Evolutionary conservation across 2,888 invertebrate genomes (phyloP), one percentile per base, ranked within the genome.

Genomic region (Pandemis cinnamomeana): DNA sequence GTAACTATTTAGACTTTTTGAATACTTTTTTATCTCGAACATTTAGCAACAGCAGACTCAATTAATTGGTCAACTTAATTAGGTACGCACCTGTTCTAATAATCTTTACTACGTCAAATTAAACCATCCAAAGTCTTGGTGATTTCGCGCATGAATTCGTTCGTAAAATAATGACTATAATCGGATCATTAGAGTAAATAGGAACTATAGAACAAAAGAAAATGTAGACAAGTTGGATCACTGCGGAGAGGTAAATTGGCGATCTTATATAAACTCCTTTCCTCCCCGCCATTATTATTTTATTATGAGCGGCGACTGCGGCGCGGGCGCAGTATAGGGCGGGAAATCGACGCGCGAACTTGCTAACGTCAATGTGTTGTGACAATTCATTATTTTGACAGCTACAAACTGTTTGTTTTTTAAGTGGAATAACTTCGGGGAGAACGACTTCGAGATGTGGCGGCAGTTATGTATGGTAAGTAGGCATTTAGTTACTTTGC

Each of bases 201-300:
- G 70, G 51, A 61, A 71, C 60, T 51, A 53, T 66, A 55, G 48
- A 91, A 91, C 88, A 89, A 89, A 90, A 87, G 89, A 91, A 89
- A 91, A 84, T 82, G 27, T 11, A 58, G 87, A 67, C 42, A 44
- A 86, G 81, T 81, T 80, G 81, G 67, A 67, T 67, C 83, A 86
- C 86, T 87, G 86, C 86, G 84, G 78, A 86, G 85, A 80, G 80
- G 81, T 82, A 83, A 86, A 87, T 86, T 88, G 90, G 79, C 84
- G 83, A 87, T 84, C 87, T 90, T 89, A 89, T 90, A 93, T 93
- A 93, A 92, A 92, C 86, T 83, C 51, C 67, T 85, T 84, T 83
- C 86, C 84, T 81, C 87, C 89, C 86, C 81, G 85, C 85, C 87
- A 89, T 88, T 91, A 88, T 83, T 87, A 84, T 84, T 71, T 75